Evolutionary conservation across 2,888 invertebrate genomes (phyloP), one percentile per base, ranked within the genome.

Genomic region (Caradrina clavipalpis): DNA sequence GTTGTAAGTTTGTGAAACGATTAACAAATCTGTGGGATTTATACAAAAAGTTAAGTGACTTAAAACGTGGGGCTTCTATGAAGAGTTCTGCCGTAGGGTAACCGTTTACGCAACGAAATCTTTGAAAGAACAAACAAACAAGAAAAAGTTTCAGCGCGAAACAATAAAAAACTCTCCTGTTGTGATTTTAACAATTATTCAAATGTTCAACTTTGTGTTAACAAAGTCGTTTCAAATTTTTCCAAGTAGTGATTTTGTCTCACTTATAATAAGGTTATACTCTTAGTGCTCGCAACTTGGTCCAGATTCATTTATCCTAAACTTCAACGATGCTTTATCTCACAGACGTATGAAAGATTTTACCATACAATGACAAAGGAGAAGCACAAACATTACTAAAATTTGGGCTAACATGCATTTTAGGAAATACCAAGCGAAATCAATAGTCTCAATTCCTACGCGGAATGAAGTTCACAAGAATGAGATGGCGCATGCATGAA

Each of bases 401-500:
- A 54, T 58, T 63, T 15, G 47, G 63, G 54, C 58, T 42, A 58
- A 61, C 76, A 64, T 73, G 63, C 59, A 65, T 58, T 71, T 64
- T 45, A 65, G 68, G 57, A 69, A 73, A 72, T 67, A 61, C 63
- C 42, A 81, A 82, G 78, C 79, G 75, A 81, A 87, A 88, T 88
- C 88, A 87, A 88, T 88, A 89, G 53, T 63, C 80, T 79, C 81
- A 75, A 83, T 77, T 82, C 61, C 58, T 76, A 80, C 76, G 75
- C 78, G 72, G 74, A 76, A 76, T 80, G 65, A 84, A 82, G 80
- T 86, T 86, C 69, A 85, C 78, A 79, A 85, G 88, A 90, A 87
- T 87, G 87, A 89, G 89, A 88, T 74, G 76, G 81, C 83, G 73
- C 73, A 83, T 86, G 84, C 87, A 86, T 80, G 84, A 85, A 82